Conservation (phyloP, 2,797 vertebrate species). For the Xyrichtys novacula region DNA sequence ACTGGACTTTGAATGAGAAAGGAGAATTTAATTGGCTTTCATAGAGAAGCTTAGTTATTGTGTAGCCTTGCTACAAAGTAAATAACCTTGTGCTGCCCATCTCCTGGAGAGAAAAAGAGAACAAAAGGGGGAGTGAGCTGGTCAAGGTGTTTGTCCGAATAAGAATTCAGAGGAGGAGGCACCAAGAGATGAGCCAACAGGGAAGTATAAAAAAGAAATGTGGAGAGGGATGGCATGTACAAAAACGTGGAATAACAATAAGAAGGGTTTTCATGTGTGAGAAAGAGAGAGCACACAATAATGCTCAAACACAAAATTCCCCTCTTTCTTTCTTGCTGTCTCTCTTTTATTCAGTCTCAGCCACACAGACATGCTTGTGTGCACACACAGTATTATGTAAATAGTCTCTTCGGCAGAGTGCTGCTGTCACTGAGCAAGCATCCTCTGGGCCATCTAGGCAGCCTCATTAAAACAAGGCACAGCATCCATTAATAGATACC, state of each 20-base stretch:
- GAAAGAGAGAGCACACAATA: slow-evolving; percentile 77
- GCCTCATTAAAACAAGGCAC: slow-evolving; percentile 87
- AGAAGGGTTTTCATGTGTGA: slow-evolving; percentile 75
- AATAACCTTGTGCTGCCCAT: slow-evolving; percentile 64
- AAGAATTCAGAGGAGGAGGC: slow-evolving; percentile 57
- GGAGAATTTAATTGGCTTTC: slow-evolving; percentile 27
- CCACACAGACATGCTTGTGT: slow-evolving; percentile 79
- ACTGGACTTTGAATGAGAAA: neutral
- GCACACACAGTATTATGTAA: slow-evolving; percentile 86
- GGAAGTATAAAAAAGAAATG: slow-evolving; percentile 61
- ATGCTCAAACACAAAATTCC: slow-evolving; percentile 78
- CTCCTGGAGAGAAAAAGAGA: slow-evolving; percentile 54
- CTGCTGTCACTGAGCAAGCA: slow-evolving; percentile 82
- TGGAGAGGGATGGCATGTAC: slow-evolving; percentile 66
- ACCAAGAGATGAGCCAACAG: slow-evolving; percentile 59
- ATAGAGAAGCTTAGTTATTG: slow-evolving; percentile 34
- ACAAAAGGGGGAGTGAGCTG: slow-evolving; percentile 60
- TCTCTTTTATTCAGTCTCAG: slow-evolving; percentile 78
- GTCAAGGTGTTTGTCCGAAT: slow-evolving; percentile 70
- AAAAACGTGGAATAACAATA: slow-evolving; percentile 84
- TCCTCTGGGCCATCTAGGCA: slow-evolving; percentile 84
- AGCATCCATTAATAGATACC: slow-evolving; percentile 81
- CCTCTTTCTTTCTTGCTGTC: slow-evolving; percentile 68
- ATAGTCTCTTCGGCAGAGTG: slow-evolving; percentile 82
- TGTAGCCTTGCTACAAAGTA: slow-evolving; percentile 53